These are phyloP conservation scores for Brachylomia viminalis DNA, from an alignment of 2,888 invertebrate species.

Conservation along the genomic window DNA sequence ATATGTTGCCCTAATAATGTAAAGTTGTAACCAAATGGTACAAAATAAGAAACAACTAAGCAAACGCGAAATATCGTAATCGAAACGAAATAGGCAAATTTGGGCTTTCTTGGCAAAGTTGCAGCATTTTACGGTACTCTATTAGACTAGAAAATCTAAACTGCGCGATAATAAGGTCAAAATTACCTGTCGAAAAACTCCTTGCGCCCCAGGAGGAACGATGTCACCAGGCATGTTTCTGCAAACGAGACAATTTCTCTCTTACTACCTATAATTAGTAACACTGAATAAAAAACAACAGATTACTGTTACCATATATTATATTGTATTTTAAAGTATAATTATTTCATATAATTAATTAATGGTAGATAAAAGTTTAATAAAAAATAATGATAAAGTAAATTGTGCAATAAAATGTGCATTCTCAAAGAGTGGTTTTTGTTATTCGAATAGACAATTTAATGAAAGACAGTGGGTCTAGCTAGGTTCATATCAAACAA, in stretches of 20 bases:
- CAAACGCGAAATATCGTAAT: no score
- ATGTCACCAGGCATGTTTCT: constrained; percentile 73
- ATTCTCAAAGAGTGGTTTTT: not conserved
- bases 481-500: not conserved
- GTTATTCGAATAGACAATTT: not conserved
- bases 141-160: not conserved
- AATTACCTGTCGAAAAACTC: constrained; percentile 78
- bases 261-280: constrained; percentile 10
- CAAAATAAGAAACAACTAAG: no score
- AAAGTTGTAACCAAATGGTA: no score
- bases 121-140: no score
- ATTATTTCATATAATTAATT: not conserved
- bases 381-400: not conserved
- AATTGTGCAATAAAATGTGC: not conserved
- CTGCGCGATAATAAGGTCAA: not conserved
- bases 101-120: no score
- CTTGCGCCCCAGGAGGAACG: constrained; percentile 72
- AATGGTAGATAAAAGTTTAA: no score
- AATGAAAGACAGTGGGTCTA: not conserved
- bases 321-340: not conserved
- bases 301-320: no score
- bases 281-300: not conserved
- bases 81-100: no score
- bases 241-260: constrained; percentile 59
- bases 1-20: no score